Evolutionary conservation across 2,888 invertebrate species (phyloP), one percentile per base, ranked within the genome.

Genomic region (Andrena bicolor): DNA sequence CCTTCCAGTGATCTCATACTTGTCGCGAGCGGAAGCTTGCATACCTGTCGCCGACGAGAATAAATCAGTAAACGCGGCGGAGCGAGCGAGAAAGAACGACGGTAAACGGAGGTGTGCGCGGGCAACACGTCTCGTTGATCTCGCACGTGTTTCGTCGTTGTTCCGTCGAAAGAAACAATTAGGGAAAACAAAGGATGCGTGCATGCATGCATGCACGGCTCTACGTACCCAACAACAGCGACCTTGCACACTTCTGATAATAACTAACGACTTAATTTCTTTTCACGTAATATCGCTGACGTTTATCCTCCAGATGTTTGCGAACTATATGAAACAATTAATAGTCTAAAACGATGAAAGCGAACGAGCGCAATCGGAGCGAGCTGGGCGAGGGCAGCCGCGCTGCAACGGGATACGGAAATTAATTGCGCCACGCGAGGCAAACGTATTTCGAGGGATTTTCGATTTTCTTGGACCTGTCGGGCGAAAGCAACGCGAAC

Each of bases 161-260:
- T 10, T 13, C 26, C n/a, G 23, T 71, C 78, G 84, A 70, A 83
- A 76, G 35, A 72, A 30, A 65, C 65, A 83, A 83, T 83, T 83
- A 73, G 35, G 64, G 63, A 26, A 69, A 76, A 83, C 79, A 83
- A 83, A 79, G 76, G 83, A 63, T 23, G 70, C 74, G 61, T 61
- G 83, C 49, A 61, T 60, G 75, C 64, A 41, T 53, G 75, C 73
- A 74, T 81, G 66, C 49, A 72, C 66, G 65, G 65, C 41, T 68
- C 10, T 51, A 32, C n/a, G n/a, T 48, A 48, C 10, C 20, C 61
- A 26, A 35, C 70, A 35, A 20, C 41, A n/a, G 20, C 64, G 83
- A 61, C 83, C 83, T 83, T 83, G 83, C 72, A 48, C 26, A 71
- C 64, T 73, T 76, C 72, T 79, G 83, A 83, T 71, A 83, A 83